These are phyloP conservation scores for Crenichthys baileyi DNA, from an alignment of 2,797 vertebrate species.

Conservation along the genomic window DNA sequence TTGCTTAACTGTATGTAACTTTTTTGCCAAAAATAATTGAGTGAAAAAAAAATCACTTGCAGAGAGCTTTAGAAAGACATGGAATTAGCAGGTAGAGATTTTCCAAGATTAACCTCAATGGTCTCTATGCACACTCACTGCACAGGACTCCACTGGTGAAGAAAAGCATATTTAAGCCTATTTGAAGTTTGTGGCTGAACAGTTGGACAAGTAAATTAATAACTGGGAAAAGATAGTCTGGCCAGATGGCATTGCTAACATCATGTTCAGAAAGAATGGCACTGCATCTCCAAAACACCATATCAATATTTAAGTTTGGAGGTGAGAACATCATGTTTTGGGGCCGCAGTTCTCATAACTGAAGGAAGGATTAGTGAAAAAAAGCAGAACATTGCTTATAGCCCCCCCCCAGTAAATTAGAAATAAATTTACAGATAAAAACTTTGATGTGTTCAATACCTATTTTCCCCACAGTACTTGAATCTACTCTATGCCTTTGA, in stretches of 20 bases:
- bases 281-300: neutral
- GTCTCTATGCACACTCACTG: no score
- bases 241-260: neutral
- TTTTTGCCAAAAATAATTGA: no score
- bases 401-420: neutral
- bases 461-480: neutral
- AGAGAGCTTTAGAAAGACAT: no score
- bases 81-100: no score
- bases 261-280: neutral
- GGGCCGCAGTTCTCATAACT: no score
- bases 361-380: neutral
- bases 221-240: neutral
- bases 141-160: neutral
- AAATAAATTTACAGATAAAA: neutral
- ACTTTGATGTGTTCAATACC: neutral
- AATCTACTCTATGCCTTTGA: neutral
- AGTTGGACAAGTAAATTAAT: neutral
- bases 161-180: neutral
- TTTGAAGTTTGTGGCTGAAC: neutral
- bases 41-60: no score
- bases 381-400: neutral
- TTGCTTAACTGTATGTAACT: no score
- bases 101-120: no score
- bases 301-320: neutral
- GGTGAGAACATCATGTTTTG: neutral